A percentile compares a stretch with the other conserved stretches of the same genome.
Conservation (phyloP, 2,113 vertebrate genomes). For the Trogon surrucura region DNA sequence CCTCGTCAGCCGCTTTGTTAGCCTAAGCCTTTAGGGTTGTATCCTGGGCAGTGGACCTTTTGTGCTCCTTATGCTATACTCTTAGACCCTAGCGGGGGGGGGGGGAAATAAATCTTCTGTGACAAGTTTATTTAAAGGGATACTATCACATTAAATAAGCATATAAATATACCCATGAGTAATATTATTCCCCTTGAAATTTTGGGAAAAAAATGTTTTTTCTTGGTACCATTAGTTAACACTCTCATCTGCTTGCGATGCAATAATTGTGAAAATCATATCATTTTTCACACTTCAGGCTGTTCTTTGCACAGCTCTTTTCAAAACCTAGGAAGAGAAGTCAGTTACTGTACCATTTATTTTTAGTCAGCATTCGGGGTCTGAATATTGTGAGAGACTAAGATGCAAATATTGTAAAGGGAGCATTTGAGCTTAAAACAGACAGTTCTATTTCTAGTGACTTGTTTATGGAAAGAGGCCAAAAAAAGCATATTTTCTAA, state of each 20-base stretch:
- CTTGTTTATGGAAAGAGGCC: neutral
- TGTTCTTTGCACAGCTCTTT: neutral
- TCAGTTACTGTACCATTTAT: neutral
- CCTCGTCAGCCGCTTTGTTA: conserved; percentile 21
- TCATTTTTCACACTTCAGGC: neutral
- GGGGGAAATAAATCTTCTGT: conserved; percentile 15
- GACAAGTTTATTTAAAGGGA: conserved; percentile 52
- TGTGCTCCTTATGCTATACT: neutral
- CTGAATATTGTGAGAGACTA: neutral
- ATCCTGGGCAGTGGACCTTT: conserved; percentile 10
- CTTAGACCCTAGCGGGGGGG: neutral
- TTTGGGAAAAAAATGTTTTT: neutral
- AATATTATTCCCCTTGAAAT: neutral
- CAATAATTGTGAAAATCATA: neutral
- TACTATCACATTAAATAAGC: neutral
- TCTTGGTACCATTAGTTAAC: neutral
- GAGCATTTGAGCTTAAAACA: neutral
- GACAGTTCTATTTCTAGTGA: neutral
- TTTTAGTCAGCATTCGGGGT: neutral
- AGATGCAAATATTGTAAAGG: neutral
- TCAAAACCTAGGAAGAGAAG: neutral
- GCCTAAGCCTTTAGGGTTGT: conserved; percentile 12
- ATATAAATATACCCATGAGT: neutral
- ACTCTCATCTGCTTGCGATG: accelerated
- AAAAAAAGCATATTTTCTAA: neutral